Conservation (phyloP, 2,888 invertebrate genomes). For the Resseliella maxima region DNA sequence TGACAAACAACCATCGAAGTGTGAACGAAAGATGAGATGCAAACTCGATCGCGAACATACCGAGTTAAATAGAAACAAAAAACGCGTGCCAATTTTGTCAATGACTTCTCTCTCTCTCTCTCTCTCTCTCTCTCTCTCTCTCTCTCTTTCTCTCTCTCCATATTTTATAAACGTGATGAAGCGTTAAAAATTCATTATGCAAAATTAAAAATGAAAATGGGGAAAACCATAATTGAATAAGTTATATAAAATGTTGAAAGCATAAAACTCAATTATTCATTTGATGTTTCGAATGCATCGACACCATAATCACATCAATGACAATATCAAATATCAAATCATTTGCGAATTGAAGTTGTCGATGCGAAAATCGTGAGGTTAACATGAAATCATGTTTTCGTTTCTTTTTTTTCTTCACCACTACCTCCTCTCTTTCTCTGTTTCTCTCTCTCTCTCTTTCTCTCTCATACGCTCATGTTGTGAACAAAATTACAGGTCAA, state of each 20-base stretch:
- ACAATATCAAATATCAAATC: background rate
- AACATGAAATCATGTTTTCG: background rate
- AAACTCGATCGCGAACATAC: background rate
- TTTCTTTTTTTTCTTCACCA: background rate
- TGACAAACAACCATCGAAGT: background rate
- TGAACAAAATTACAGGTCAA: background rate
- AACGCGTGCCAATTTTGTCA: no score
- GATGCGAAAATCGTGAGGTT: background rate
- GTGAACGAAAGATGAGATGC: background rate
- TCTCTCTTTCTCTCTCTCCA: background rate
- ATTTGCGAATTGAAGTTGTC: background rate
- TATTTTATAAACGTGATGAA: constrained; percentile 44
- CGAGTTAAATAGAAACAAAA: background rate
- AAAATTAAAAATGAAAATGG: constrained; percentile 24
- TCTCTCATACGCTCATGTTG: no score
- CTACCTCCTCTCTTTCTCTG: no score
- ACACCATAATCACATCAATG: constrained; percentile 44
- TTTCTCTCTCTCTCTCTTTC: no score
- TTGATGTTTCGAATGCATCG: constrained; percentile 24
- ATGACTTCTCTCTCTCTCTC: background rate
- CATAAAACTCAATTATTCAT: constrained; percentile 53
- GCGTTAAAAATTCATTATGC: constrained; percentile 41
- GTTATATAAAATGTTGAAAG: constrained; percentile 49
- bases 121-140: background rate
- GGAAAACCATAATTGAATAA: constrained; percentile 42